A percentile compares a stretch with the other conserved stretches of the same genome.
These are phyloP conservation scores for Holotrichia oblita DNA, from an alignment of 1,140 invertebrate species.

Conservation along the genomic window DNA sequence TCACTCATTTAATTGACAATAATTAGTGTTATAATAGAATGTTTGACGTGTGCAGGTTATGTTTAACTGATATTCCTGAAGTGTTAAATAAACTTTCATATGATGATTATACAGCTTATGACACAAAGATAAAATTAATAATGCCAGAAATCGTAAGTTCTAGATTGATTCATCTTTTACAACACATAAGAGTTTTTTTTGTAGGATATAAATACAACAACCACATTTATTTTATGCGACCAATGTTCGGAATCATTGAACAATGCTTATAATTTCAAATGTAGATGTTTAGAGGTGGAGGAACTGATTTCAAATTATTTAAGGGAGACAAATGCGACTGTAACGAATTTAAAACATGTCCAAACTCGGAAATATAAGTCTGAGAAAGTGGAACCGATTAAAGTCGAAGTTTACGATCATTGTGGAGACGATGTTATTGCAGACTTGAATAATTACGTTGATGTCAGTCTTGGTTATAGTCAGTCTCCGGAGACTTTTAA, in stretches of 20 bases:
- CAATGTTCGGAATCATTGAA: background rate
- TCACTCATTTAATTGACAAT: too few relatives aligned
- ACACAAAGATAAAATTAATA: background rate
- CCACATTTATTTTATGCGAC: background rate
- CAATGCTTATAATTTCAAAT: conserved; percentile 15
- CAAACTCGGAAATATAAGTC: too few relatives aligned
- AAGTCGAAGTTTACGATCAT: too few relatives aligned
- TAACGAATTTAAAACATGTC: too few relatives aligned
- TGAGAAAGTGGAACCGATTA: too few relatives aligned
- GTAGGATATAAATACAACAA: background rate
- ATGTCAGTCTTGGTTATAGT: too few relatives aligned
- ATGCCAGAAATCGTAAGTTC: conserved; percentile 19
- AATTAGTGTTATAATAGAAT: background rate
- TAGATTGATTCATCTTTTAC: background rate
- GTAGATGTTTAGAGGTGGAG: background rate
- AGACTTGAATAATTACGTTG: too few relatives aligned
- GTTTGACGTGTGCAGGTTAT: background rate
- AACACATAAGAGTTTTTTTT: background rate
- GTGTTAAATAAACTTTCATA: background rate
- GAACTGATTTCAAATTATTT: background rate
- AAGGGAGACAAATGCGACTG: background rate
- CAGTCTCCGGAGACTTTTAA: too few relatives aligned
- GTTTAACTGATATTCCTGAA: background rate
- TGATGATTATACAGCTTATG: background rate
- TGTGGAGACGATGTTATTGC: too few relatives aligned